Evolutionary conservation across 2,888 invertebrate species (phyloP), one percentile per base, ranked within the genome.

Genomic region (Macrophya annulata): DNA sequence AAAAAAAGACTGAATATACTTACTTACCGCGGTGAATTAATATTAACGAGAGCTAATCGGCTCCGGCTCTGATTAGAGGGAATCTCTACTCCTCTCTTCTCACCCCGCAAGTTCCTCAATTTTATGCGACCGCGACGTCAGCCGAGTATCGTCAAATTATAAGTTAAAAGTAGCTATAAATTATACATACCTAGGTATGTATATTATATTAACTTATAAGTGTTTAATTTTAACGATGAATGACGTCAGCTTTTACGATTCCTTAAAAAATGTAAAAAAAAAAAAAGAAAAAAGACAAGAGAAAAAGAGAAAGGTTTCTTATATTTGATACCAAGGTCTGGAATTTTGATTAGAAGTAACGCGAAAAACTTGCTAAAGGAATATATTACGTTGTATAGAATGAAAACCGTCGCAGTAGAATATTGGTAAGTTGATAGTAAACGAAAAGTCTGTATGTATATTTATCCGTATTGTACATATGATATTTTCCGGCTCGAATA

Each of bases 1-100:
- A 51, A 51, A 51, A 51, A 51, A 55, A n/a, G 8, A 55, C 17
- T 55, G 17, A 55, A 55, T 55, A 55, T 55, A 55, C 17, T 51
- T 51, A 51, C 62, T 31, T 55, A 55, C 77, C 51, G 37, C 31
- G 25, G 25, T 31, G 51, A 68, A 68, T 83, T 68, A 71, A 83
- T 83, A 83, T 83, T 83, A 83, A 83, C 83, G 68, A 51, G 83
- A 48, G 83, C 48, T 83, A 71, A 83, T 83, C 68, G 37, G 83
- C 4, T 68, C 17, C 45, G 12, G 83, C 17, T 45, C 45, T 83
- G 83, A 83, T 83, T 68, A 71, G 83, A 83, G 68, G 83, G 83
- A 83, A 81, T 55, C 55, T 12, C 59, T 37, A 10, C 79, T 31
- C 25, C 45, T 40, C 79, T 31, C n/a, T 21, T 15, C n/a, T 21